phyloP scores from a whole-genome alignment of 1,140 invertebrate species.

The Procambarus clarkii region DNA sequence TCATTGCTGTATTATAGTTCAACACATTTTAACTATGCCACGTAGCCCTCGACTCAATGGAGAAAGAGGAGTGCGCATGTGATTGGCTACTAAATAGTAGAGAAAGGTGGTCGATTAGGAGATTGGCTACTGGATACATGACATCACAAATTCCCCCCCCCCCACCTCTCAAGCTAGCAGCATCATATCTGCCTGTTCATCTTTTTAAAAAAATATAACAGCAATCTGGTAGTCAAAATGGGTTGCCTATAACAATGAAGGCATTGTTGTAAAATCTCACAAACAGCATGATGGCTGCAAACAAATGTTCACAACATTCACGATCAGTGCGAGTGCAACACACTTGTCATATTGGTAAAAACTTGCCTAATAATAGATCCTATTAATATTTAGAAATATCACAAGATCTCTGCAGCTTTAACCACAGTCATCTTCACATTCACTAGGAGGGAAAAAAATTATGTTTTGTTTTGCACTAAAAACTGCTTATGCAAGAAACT shows the following conservation, averaged over 20 bases:
- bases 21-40: constrained; percentile 9
- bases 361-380: background rate
- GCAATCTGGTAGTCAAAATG: constrained; percentile 16
- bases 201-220: constrained; percentile 18
- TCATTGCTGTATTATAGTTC: background rate
- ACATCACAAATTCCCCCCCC: background rate
- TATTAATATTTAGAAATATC: constrained; percentile 11
- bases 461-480: background rate
- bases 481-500: background rate
- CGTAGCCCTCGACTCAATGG: background rate
- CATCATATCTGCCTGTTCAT: background rate
- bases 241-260: background rate
- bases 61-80: constrained; percentile 3
- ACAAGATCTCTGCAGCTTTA: constrained; percentile 6
- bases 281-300: background rate
- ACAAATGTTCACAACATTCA: no score
- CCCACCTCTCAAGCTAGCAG: background rate
- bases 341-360: background rate
- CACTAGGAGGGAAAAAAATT: background rate
- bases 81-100: background rate
- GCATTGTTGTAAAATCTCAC: background rate
- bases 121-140: constrained; percentile 2
- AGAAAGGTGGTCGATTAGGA: background rate
- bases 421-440: background rate
- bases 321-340: background rate